phyloP scores from a whole-genome alignment of 2,888 invertebrate species.

The Heliconius aoede region DNA sequence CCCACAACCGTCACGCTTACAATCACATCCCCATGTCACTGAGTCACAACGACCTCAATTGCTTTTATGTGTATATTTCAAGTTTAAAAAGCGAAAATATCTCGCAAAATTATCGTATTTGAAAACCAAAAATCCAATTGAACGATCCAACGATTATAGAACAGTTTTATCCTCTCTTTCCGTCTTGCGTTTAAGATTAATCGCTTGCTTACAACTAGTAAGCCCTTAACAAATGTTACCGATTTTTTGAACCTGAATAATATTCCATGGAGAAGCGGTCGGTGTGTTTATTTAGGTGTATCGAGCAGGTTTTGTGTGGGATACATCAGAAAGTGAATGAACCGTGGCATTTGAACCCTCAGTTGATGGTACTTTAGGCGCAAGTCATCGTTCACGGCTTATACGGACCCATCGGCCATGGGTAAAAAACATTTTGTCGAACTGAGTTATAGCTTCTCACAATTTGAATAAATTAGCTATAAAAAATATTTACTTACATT shows the following conservation, averaged over 20 bases:
- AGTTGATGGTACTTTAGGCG: background rate
- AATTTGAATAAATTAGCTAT: too few relatives aligned
- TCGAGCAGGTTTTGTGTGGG: slow-evolving; percentile 9
- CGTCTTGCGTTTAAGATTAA: slow-evolving; percentile 25
- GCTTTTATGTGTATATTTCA: too few relatives aligned
- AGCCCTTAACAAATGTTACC: slow-evolving; percentile 24
- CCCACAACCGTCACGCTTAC: background rate
- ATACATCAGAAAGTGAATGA: slow-evolving; percentile 26
- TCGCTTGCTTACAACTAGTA: slow-evolving; percentile 24
- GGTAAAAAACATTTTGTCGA: background rate
- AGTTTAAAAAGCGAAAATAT: too few relatives aligned
- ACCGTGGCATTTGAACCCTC: slow-evolving; percentile 25
- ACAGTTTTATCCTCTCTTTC: slow-evolving; percentile 13
- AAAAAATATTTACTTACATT: too few relatives aligned
- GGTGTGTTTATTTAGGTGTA: slow-evolving; percentile 32
- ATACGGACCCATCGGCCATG: background rate
- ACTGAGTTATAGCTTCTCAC: too few relatives aligned
- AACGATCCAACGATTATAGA: background rate
- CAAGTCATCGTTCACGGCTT: slow-evolving; percentile 6
- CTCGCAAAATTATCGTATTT: too few relatives aligned
- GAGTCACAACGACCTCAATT: too few relatives aligned
- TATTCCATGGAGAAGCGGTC: slow-evolving; percentile 2
- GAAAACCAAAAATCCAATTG: slow-evolving; percentile 9
- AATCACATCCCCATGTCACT: background rate
- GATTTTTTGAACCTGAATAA: slow-evolving; percentile 18